Percentiles rank a stretch among this genome's conserved stretches.
Evolutionary conservation across 1,140 invertebrate genomes (phyloP).

Genomic region (Armadillidium nasatum): DNA sequence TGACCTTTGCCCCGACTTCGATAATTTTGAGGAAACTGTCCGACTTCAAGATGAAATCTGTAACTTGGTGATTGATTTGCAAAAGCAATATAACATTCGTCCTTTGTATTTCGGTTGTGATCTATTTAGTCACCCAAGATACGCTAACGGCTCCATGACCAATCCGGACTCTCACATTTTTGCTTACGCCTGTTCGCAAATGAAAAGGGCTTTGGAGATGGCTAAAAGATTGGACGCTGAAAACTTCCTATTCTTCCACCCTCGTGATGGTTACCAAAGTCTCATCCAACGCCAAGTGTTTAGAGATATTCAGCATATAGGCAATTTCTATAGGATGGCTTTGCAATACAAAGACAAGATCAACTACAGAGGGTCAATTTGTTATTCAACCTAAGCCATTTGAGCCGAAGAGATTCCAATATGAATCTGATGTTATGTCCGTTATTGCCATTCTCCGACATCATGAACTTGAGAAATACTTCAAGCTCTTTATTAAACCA

Average conservation of each 20-base stretch:
- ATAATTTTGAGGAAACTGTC: constrained; percentile 25
- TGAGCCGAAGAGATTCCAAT: constrained; percentile 39
- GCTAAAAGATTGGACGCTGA: constrained; percentile 39
- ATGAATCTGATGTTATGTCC: constrained; percentile 37
- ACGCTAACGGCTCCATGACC: constrained; percentile 38
- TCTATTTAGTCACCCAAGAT: constrained; percentile 41
- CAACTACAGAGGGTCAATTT: constrained; percentile 41
- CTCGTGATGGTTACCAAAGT: constrained; percentile 43
- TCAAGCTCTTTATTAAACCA: constrained; percentile 42
- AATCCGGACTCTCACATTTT: constrained; percentile 42
- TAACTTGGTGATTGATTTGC: constrained; percentile 32
- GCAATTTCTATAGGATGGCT: constrained; percentile 42
- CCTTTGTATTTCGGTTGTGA: constrained; percentile 39
- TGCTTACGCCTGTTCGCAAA: constrained; percentile 39
- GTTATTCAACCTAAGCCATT: constrained; percentile 41
- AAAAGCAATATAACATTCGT: constrained; percentile 33
- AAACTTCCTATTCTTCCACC: constrained; percentile 44
- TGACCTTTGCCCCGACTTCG: constrained; percentile 25
- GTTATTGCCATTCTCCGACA: constrained; percentile 38
- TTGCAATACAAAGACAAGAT: constrained; percentile 42
- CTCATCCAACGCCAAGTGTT: constrained; percentile 39
- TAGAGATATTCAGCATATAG: constrained; percentile 39
- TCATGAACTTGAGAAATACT: constrained; percentile 38
- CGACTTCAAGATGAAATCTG: constrained; percentile 17
- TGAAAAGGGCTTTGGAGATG: constrained; percentile 38